Evolutionary conservation across 2,113 vertebrate genomes (phyloP).

Genomic region (Ochotona curzoniae): DNA sequence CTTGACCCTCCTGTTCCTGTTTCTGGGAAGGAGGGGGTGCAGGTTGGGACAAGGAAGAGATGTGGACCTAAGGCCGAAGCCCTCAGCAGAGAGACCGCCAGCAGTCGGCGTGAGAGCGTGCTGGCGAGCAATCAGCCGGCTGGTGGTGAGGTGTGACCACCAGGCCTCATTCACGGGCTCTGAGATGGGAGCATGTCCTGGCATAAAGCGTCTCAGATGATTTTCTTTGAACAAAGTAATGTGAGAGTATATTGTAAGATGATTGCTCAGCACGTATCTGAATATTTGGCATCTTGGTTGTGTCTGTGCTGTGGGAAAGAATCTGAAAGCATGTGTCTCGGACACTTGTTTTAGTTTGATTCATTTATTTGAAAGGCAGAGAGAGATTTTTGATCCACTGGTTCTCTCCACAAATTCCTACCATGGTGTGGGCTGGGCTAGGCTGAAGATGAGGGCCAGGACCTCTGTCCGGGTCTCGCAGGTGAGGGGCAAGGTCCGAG

Average conservation of each 20-base stretch:
- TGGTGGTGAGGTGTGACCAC: neutral
- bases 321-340: neutral
- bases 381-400: too few species aligned
- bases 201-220: neutral
- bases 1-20: neutral
- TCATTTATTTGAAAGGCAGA: too few species aligned
- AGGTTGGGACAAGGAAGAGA: neutral
- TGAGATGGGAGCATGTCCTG: neutral
- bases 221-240: slow-evolving; percentile 36
- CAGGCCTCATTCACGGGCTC: neutral
- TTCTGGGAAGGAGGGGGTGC: neutral
- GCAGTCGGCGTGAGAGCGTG: neutral
- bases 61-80: neutral
- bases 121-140: neutral
- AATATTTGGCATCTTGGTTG: neutral
- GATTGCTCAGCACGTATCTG: neutral
- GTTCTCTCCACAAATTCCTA: too few species aligned
- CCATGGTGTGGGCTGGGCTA: too few species aligned
- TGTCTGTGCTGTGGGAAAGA: neutral
- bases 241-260: neutral
- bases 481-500: too few species aligned
- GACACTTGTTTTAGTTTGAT: too few species aligned
- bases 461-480: too few species aligned
- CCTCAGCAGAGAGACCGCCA: neutral
- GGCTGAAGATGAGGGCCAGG: too few species aligned